Evolutionary conservation across 2,797 vertebrate species (phyloP).

Genomic region (Macroramphosus scolopax): DNA sequence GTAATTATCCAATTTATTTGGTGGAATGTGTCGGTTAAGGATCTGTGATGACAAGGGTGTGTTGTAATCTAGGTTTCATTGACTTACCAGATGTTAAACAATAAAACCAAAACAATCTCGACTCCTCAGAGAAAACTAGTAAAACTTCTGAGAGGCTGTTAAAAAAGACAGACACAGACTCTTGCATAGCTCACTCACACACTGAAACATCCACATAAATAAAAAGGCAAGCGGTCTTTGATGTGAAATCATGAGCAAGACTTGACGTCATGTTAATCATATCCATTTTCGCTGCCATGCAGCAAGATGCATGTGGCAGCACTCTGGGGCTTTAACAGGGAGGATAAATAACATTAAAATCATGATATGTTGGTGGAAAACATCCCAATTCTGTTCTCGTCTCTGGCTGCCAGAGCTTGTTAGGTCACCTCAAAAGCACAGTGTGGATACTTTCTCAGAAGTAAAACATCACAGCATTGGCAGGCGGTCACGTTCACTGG

Average conservation of each 20-base stretch:
- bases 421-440: constrained; percentile 13
- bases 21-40: constrained; percentile 15
- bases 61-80: constrained; percentile 39
- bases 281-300: constrained; percentile 14
- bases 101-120: constrained; percentile 40
- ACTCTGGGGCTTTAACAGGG: constrained; percentile 3
- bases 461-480: constrained; percentile 4
- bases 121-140: constrained; percentile 10
- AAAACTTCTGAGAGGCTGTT: constrained; percentile 18
- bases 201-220: constrained; percentile 8
- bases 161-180: neutral
- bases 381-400: neutral
- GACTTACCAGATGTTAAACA: constrained; percentile 50
- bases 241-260: constrained; percentile 10
- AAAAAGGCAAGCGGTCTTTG: constrained; percentile 7
- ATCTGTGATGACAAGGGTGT: too few relatives aligned
- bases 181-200: constrained; percentile 4
- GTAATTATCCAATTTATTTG: constrained; percentile 54
- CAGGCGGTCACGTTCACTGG: neutral
- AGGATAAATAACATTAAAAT: constrained; percentile 1
- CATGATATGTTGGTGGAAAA: neutral
- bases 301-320: constrained; percentile 1
- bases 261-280: constrained; percentile 10
- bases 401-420: neutral
- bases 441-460: constrained; percentile 3